Percentiles rank a stretch among this genome's conserved stretches.
Evolutionary conservation across 2,888 invertebrate species (phyloP).

Genomic region (Drosophila algonquin): DNA sequence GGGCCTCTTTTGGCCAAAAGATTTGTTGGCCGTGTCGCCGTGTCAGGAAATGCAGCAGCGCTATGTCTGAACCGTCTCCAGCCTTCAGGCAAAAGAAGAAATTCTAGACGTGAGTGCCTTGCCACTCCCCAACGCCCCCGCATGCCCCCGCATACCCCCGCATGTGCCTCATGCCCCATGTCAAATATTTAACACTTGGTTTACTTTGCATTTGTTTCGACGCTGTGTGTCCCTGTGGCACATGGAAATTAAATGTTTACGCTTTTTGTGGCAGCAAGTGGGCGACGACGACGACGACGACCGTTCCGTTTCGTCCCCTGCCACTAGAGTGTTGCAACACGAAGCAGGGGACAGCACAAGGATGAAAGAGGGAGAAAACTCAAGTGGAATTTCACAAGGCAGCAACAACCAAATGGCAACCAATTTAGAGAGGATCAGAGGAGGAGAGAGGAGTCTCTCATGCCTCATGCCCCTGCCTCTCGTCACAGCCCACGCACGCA

Average conservation of each 20-base stretch:
- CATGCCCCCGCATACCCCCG: slow-evolving; percentile 35
- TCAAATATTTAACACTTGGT: slow-evolving; percentile 77
- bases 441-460: background rate
- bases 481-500: slow-evolving; percentile 39
- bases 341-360: background rate
- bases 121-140: slow-evolving; percentile 2
- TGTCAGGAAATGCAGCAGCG: slow-evolving; percentile 72
- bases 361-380: slow-evolving; percentile 14
- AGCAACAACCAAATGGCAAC: slow-evolving; percentile 56
- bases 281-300: slow-evolving; percentile 54
- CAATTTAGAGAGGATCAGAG: slow-evolving; percentile 45
- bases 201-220: slow-evolving; percentile 64
- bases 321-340: background rate
- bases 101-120: slow-evolving; percentile 49
- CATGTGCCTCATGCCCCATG: slow-evolving; percentile 50
- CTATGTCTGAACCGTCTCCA: slow-evolving; percentile 39
- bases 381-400: slow-evolving; percentile 38
- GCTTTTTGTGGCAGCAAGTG: slow-evolving; percentile 75
- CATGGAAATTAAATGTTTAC: slow-evolving; percentile 78
- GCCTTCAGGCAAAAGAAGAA: slow-evolving; percentile 51
- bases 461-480: background rate
- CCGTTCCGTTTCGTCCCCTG: slow-evolving; percentile 1
- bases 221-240: slow-evolving; percentile 42
- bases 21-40: slow-evolving; percentile 35
- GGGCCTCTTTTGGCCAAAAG: slow-evolving; percentile 33